Percentiles rank a stretch among this genome's conserved stretches.
These are phyloP conservation scores for Zosterops lateralis DNA, from an alignment of 2,113 vertebrate species.

Conservation along the genomic window DNA sequence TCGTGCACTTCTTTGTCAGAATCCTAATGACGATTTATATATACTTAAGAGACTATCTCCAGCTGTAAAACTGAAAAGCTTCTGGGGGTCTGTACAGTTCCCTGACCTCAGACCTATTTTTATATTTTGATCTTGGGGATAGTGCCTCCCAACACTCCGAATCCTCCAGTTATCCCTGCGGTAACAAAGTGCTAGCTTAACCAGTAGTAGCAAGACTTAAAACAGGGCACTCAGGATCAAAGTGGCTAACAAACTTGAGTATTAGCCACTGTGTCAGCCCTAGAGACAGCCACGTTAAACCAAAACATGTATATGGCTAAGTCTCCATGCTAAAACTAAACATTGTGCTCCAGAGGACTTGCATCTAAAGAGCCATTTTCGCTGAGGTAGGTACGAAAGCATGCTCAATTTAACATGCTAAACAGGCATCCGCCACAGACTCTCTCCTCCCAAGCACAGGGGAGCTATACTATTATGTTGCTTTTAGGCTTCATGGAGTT, in stretches of 20 bases:
- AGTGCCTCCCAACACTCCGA: conserved; percentile 72
- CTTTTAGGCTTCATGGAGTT: background rate
- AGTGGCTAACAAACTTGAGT: conserved; percentile 72
- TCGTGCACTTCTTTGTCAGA: conserved; percentile 79
- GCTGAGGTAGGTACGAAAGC: background rate
- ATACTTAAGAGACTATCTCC: conserved; percentile 81
- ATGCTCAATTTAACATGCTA: conserved; percentile 47
- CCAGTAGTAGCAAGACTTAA: conserved; percentile 75
- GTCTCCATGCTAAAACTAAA: conserved; percentile 49
- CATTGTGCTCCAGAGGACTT: background rate
- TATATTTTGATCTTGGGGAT: conserved; percentile 82
- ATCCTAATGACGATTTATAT: conserved; percentile 82
- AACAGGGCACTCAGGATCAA: conserved; percentile 78
- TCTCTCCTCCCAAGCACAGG: background rate
- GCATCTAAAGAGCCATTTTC: conserved; percentile 30
- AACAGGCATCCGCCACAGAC: background rate
- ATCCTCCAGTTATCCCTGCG: conserved; percentile 74
- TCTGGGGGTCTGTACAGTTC: conserved; percentile 74
- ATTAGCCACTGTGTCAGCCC: conserved; percentile 72
- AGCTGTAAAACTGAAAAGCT: conserved; percentile 79
- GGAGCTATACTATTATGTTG: background rate
- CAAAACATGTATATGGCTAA: conserved; percentile 47
- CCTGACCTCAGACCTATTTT: conserved; percentile 81
- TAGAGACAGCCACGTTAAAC: conserved; percentile 55
- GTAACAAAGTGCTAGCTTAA: conserved; percentile 77